A percentile compares a stretch with the other conserved stretches of the same genome.
These are phyloP conservation scores for Zonotrichia albicollis DNA, from an alignment of 2,797 vertebrate genomes.

Conservation along the genomic window DNA sequence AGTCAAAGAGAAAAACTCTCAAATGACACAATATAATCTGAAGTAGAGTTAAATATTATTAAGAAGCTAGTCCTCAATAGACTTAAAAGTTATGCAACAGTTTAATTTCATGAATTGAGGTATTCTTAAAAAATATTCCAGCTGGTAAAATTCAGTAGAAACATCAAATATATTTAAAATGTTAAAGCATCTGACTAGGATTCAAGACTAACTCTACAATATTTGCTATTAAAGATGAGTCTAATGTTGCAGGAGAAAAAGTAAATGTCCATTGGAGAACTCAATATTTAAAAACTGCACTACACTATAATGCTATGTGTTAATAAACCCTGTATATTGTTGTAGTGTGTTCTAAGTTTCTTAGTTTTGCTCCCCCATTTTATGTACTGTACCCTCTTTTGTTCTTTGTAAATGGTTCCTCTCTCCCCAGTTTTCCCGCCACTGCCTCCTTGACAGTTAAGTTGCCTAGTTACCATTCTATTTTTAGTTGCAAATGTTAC, in stretches of 20 bases:
- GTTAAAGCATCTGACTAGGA: neutral
- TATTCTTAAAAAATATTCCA: neutral
- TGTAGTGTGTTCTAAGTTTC: no score
- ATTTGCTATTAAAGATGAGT: neutral
- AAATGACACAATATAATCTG: neutral
- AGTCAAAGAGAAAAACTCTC: constrained; percentile 10
- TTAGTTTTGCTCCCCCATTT: no score
- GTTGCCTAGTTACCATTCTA: no score
- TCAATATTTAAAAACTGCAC: neutral
- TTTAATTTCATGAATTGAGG: neutral
- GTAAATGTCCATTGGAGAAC: neutral
- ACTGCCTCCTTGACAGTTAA: no score
- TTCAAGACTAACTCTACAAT: neutral
- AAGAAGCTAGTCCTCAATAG: neutral
- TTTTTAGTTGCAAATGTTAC: no score
- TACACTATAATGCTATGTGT: neutral
- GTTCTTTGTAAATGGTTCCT: no score
- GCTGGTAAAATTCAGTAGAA: neutral
- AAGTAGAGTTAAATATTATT: constrained; percentile 6
- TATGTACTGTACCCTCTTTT: no score
- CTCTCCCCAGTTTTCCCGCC: no score
- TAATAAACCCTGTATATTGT: neutral
- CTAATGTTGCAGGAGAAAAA: neutral
- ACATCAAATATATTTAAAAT: neutral
- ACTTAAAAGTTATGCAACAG: neutral